Base-by-base conservation (phyloP, 2,113 vertebrate species). In the Zosterops japonicus region DNA sequence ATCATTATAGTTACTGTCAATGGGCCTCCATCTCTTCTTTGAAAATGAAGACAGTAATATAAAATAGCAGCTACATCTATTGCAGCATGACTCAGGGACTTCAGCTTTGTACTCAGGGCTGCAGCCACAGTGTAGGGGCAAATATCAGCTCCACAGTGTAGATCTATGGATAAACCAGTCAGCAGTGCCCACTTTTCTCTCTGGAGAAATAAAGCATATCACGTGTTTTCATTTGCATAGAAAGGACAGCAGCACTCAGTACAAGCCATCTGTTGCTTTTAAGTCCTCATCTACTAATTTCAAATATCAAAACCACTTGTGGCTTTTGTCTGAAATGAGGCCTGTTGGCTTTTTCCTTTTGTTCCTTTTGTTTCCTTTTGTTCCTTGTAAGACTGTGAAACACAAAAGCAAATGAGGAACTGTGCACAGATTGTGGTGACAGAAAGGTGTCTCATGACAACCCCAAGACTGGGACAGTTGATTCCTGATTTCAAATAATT, bases 181-280 rank as follows among this genome's bases (percentile, higher is more conserved):
- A 36, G n/a, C 23, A 56, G 22, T 15, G 67, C 39, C 31, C 31
- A 10, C 59, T 53, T 55, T 12, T 19, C 49, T 71, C 67, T 56
- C 41, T n/a, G 72, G 36, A 60, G 76, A 70, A 84, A 29, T 71
- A 35, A 59, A 64, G 29, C 35, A 41, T 5, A 0, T 12, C 36
- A 4, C 8, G 10, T 55, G 42, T 59, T 86, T 80, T 47, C 46
- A 77, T 96, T 91, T 92, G 70, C n/a, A 7, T 72, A 21, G 41
- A 87, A 78, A 93, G 84, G 68, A 35, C 72, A 87, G 57, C 56
- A 69, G 52, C 9, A 2, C 57, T 75, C 19, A 7, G 36, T 50
- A 41, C 55, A 50, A 92, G 61, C 76, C 92, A 89, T 86, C 92
- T 94, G 88, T 78, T 95, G 82, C 79, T 93, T 88, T 74, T 86